Percentiles rank a stretch among this genome's conserved stretches.
Evolutionary conservation across 1,140 invertebrate genomes (phyloP).

Genomic region (Halesus radiatus): DNA sequence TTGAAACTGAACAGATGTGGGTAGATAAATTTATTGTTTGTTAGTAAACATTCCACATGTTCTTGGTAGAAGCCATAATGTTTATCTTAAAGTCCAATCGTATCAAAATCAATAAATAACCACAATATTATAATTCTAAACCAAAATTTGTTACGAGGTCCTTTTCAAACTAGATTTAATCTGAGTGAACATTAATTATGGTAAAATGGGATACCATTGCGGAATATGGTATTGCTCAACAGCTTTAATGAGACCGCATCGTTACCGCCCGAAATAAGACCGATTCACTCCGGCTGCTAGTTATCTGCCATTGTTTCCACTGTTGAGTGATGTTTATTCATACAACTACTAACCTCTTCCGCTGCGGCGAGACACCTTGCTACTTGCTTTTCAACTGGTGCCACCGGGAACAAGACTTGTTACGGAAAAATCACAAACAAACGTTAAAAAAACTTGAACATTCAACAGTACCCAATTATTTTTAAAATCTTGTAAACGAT

Average conservation of each 20-base stretch:
- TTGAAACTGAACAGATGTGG: too few species aligned
- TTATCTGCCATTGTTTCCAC: constrained; percentile 22
- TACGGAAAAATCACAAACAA: too few species aligned
- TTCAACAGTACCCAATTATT: too few species aligned
- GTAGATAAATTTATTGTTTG: too few species aligned
- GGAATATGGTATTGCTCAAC: constrained; percentile 11
- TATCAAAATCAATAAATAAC: too few species aligned
- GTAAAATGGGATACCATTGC: not conserved
- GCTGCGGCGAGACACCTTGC: not conserved
- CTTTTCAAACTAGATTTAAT: not conserved
- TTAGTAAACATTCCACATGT: too few species aligned
- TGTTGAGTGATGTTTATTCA: constrained; percentile 12
- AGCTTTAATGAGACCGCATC: constrained; percentile 30
- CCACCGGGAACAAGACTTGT: not conserved
- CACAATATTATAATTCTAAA: not conserved
- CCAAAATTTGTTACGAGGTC: not conserved
- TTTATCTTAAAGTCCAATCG: too few species aligned
- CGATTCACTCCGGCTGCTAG: constrained; percentile 18
- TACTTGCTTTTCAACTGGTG: not conserved
- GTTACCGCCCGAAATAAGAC: constrained; percentile 17
- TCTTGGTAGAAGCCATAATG: too few species aligned
- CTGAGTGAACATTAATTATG: constrained; percentile 13
- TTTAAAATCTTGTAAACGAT: too few species aligned
- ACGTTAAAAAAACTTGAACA: not conserved
- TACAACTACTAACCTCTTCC: not conserved